Evolutionary conservation across 2,888 invertebrate genomes (phyloP).

Genomic region (Dascillus cervinus): DNA sequence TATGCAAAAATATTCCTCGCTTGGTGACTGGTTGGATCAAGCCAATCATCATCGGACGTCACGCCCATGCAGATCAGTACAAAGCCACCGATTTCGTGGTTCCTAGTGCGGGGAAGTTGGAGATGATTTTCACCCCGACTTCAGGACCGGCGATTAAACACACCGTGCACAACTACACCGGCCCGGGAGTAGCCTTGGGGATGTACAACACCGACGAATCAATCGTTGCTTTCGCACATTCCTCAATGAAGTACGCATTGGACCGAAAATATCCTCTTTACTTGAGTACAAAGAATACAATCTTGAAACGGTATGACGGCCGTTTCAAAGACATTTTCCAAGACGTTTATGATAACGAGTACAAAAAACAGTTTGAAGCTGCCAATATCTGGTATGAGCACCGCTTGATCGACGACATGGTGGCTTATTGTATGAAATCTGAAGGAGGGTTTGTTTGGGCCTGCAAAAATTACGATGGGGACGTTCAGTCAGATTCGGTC

Average conservation of each 20-base stretch:
- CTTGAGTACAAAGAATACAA: conserved; percentile 94
- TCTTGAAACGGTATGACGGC: conserved; percentile 93
- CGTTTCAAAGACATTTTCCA: conserved; percentile 97
- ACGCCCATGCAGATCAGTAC: conserved; percentile 97
- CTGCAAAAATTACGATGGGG: conserved; percentile 99
- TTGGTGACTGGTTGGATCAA: conserved; percentile 92
- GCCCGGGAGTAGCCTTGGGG: conserved; percentile 84
- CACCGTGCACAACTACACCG: conserved; percentile 77
- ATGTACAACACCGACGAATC: conserved; percentile 97
- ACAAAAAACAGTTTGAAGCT: conserved; percentile 76
- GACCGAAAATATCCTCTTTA: conserved; percentile 81
- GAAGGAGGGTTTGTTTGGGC: conserved; percentile 99
- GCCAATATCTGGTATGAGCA: conserved; percentile 96
- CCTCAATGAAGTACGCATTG: conserved; percentile 87
- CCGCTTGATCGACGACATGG: conserved; percentile 98
- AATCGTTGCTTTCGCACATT: conserved; percentile 89
- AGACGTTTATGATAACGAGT: conserved; percentile 84
- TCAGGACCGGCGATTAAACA: conserved; percentile 58
- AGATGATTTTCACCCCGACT: conserved; percentile 71
- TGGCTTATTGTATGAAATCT: conserved; percentile 95
- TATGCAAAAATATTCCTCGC: conserved; percentile 90
- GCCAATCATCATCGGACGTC: conserved; percentile 97
- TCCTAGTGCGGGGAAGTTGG: conserved; percentile 81
- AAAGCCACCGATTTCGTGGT: conserved; percentile 96
- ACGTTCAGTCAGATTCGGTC: conserved; percentile 97